Conservation (phyloP, 2,888 invertebrate species). For the Epirrita christyi region DNA sequence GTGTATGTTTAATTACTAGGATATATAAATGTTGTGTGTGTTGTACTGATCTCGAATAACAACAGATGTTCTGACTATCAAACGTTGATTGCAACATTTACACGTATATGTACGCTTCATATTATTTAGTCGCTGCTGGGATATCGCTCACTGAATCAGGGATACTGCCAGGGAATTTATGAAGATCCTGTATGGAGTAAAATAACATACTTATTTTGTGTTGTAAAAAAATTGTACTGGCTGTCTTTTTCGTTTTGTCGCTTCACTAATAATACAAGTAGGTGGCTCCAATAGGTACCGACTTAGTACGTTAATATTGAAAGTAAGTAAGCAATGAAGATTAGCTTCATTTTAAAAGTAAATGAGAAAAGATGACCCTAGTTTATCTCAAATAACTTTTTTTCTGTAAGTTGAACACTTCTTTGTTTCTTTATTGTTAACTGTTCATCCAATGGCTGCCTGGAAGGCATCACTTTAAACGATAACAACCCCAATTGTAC, state of each 20-base stretch:
- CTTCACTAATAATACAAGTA: constrained; percentile 61
- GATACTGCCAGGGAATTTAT: constrained; percentile 14
- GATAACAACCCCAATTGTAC: too few species aligned
- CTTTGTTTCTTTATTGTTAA: too few species aligned
- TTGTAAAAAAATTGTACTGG: constrained; percentile 66
- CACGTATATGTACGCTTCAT: background rate
- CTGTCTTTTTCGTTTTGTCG: too few species aligned
- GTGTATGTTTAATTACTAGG: constrained; percentile 39
- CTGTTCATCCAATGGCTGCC: too few species aligned
- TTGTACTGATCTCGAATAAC: constrained; percentile 42
- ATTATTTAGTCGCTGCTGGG: background rate
- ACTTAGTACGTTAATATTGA: constrained; percentile 72
- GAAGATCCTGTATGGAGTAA: constrained; percentile 45
- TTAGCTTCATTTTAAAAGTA: constrained; percentile 58
- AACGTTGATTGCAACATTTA: constrained; percentile 30
- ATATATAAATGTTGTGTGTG: constrained; percentile 31
- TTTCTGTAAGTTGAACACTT: background rate
- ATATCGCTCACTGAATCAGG: constrained; percentile 14
- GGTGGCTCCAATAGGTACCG: constrained; percentile 64
- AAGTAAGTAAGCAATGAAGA: constrained; percentile 59
- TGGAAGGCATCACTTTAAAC: too few species aligned
- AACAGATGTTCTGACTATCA: constrained; percentile 38
- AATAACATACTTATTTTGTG: constrained; percentile 42
- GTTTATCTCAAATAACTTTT: background rate
- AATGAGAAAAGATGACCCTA: constrained; percentile 18